Base-by-base conservation (phyloP, 2,888 invertebrate genomes). In the Calameuta filiformis region DNA sequence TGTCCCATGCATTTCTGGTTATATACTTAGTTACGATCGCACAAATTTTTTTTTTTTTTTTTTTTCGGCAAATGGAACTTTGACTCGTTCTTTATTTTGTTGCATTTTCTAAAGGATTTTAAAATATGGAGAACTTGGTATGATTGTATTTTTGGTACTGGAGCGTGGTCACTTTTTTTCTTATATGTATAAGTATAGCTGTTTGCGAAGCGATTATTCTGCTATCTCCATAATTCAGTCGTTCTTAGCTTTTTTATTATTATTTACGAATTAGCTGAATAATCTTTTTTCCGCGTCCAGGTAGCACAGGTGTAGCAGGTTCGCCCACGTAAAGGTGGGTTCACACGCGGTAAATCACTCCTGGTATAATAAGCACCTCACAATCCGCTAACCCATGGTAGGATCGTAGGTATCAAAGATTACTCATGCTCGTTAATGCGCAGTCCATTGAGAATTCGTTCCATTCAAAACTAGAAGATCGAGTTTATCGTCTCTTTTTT, bases 331-430 rank as follows among this genome's bases (percentile, higher is more conserved):
- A 75, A 77, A 75, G 73, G 69, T 37, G 69, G 77, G 77, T 77
- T 77, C 77, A 77, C 75, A 77, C 77, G 77, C 75, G 77, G 77
- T 77, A 77, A 77, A 77, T 77, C 77, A 77, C 77, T 71, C 40
- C 56, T 4, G 56, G 9, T 56, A 56, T 56, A 56, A 56, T 56
- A 56, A 56, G 56, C 23, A 56, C 56, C 23, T 56, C 56, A 56
- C 56, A 23, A 56, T 23, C 23, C 23, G 56, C 56, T 56, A 56
- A 56, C 56, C 56, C 23, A 56, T 56, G 56, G 56, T 56, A 56
- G 23, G 23, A 56, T 56, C 56, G 56, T 56, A 56, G 56, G 23
- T 23, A 56, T 56, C 56, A 56, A 56, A 23, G 56, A 56, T 23
- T 56, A 56, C 56, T 56, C 56, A 56, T 56, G 56, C 56, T 56